Evolutionary conservation across 2,797 vertebrate species (phyloP), one percentile per base, ranked within the genome.

Genomic region (Sciaenops ocellatus): DNA sequence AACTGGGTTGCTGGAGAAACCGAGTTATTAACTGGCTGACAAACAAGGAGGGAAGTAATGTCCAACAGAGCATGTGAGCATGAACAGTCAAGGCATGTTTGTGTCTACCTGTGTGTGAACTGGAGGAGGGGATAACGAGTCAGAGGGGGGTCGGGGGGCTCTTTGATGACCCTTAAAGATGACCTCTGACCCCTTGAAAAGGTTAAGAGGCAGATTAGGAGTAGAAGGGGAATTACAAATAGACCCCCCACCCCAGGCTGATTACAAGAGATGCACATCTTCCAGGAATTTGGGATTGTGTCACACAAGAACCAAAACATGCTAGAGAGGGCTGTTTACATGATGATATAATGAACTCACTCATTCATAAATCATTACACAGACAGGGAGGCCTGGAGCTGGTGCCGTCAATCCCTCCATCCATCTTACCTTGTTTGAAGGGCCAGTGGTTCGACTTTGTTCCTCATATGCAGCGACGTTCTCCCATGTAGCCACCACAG

Each of bases 401-500:
- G 5, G 7, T 1, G n/a, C 6, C 18, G 22, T 11, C 4, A 12
- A 24, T 16, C 30, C 22, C 2, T 50, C 26, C 24, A n/a, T 28
- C 15, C 3, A 10, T 66, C 75, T 76, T 89, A 99, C 98, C 96
- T 96, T 93, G n/a, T 82, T 78, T 0, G 96, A 95, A 9, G 95
- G 87, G 4, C 89, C 84, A 0, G 70, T 18, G 42, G 86, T 90
- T 16, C 82, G 94, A 0, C 80, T 78, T 44, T 91, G 89, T 76
- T 97, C 97, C 73, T 97, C 96, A 3, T 98, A 98, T 0, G 97
- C 94, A 0, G 96, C 96, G 9, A 99, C 97, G 0, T 97, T 94
- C 87, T 98, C 96, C 98, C 98, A 99, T 16, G 98, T 99, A 68
- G 94, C 96, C 6, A 99, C 78, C 69, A 99, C 96, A 0, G 87